phyloP scores from a whole-genome alignment of 1,140 invertebrate genomes.

The Elysia chlorotica region DNA sequence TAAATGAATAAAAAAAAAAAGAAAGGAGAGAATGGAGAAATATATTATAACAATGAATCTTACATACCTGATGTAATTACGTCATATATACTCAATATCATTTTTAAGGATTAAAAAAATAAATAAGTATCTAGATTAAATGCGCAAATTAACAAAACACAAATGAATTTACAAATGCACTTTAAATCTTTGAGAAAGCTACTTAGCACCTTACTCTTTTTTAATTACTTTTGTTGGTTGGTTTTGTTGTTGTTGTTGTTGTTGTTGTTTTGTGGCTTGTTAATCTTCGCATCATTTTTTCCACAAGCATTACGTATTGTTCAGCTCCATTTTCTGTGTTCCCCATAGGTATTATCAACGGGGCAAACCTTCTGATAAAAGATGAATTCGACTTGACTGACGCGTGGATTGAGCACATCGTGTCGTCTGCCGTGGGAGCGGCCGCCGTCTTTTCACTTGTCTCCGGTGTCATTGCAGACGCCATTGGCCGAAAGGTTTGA shows the following conservation, averaged over 20 bases:
- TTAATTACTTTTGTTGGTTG: no score
- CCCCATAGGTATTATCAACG: conserved; percentile 13
- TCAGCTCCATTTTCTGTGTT: background rate
- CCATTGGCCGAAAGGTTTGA: conserved; percentile 11
- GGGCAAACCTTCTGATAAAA: background rate
- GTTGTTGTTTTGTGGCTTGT: no score
- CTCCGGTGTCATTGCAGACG: conserved; percentile 6
- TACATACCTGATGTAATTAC: no score
- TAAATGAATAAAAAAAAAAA: background rate
- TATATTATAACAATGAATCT: no score
- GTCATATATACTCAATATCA: no score
- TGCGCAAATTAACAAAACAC: no score
- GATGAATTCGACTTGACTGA: background rate
- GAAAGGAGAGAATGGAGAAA: no score
- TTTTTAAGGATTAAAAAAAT: no score
- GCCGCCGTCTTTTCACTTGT: conserved; percentile 12
- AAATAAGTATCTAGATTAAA: no score
- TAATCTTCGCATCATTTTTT: background rate
- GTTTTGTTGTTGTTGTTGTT: no score
- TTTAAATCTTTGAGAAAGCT: background rate
- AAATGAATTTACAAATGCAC: background rate
- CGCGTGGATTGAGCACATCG: background rate
- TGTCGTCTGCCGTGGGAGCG: background rate
- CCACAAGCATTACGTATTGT: background rate
- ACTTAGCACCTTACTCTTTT: background rate